Evolutionary conservation across 2,888 invertebrate species (phyloP), one percentile per base, ranked within the genome.

Genomic region (Lydus trimaculatus): DNA sequence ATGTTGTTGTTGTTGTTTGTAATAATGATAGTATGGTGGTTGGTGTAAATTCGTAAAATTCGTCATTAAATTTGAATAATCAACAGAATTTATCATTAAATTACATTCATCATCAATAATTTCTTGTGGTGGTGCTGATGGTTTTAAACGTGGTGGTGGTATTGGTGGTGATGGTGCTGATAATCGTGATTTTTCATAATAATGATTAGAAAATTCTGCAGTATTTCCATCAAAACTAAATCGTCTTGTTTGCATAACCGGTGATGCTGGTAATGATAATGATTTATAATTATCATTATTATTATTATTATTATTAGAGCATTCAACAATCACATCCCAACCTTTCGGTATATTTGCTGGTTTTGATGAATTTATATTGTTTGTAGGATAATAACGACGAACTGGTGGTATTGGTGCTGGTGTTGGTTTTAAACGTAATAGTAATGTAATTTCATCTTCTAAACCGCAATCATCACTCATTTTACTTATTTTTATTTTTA

Each of bases 391-490:
- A 77, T 76, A 5, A 73, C 82, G 79, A 17, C 83, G 76, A 25
- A 75, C 71, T 2, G 84, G 84, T 1, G 84, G 84, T 28, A 84
- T 82, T 17, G 84, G 83, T 4, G 84, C 76, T 17, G 84, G 83
- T 4, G 84, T 76, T 17, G 85, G 84, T 66, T 82, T 82, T 62
- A 85, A 74, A 39, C 84, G 80, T 59, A 85, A 69, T 31, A 85
- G 74, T 73, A 85, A 85, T 9, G 84, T 83, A 31, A 85, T 83
- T 75, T 84, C 84, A 66, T 84, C 84, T 66, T 83, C 83, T 33
- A 66, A 74, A n/a, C 69, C 72, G 43, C 63, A 36, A 23, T 63
- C 60, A n/a, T 33, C 39, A 20, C 59, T 61, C 70, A 70, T 64
- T 60, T 23, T 59, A 13, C 28, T 9, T 15, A 7, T 5, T 60